Base-by-base conservation (phyloP, 2,888 invertebrate genomes). In the Dynastes maya region DNA sequence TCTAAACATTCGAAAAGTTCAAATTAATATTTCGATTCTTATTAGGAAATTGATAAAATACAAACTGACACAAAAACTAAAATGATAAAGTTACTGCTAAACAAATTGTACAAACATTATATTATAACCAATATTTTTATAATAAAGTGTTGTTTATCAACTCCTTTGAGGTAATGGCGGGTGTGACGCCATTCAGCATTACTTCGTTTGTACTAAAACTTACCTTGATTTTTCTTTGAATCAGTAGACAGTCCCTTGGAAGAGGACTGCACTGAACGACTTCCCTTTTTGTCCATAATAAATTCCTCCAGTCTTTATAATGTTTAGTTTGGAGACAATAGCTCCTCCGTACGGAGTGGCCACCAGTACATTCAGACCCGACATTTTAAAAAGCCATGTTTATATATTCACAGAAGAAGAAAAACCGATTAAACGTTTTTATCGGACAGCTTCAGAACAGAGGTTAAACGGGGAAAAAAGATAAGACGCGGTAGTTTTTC, bases 321-420 rank as follows among this genome's bases (percentile, higher is more conserved):
- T 79, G 61, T 49, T 27, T 49, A 88, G 85, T 87, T 88, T 89
- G 89, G 89, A 90, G 91, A 91, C 91, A 90, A 90, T 87, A 89
- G 90, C 92, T 92, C 91, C 92, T 91, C 94, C 94, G 92, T 92
- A 90, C 91, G 94, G 94, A 93, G 94, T 92, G 91, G 91, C 91
- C 89, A 90, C 90, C 89, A 89, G 89, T 91, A 91, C 90, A 90
- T 92, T 92, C 91, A 92, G 90, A 90, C 91, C 90, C 93, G 92
- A 94, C 95, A 95, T 95, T 92, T 93, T 93, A 94, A 92, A 92
- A 93, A 93, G 94, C 94, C 94, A 94, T 94, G 93, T 93, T 94
- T 92, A 90, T 91, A 86, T 89, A 89, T 89, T 88, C 88, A 89
- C 89, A 89, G 90, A 89, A 91, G 90, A 89, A 90, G 91, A 90